Evolutionary conservation across 2,113 vertebrate species (phyloP).

Genomic region (Ammospiza nelsoni): DNA sequence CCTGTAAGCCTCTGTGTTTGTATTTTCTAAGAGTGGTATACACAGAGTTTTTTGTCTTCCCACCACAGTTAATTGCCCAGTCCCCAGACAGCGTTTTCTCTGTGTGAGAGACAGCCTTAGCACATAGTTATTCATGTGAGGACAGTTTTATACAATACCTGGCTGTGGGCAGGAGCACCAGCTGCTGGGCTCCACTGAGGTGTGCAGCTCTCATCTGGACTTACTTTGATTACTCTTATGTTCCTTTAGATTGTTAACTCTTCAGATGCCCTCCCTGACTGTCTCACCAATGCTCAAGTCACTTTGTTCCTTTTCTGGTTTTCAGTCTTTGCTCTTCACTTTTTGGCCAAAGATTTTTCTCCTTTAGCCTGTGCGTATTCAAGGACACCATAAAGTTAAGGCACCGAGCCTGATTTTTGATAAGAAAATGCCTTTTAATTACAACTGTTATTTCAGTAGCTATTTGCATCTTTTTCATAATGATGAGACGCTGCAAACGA

Average conservation of each 20-base stretch:
- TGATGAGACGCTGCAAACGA: background rate
- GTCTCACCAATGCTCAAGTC: fast-evolving
- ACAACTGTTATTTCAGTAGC: background rate
- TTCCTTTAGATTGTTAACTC: conserved; percentile 37
- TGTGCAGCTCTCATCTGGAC: conserved; percentile 55
- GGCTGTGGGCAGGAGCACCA: conserved; percentile 45
- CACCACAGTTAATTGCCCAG: background rate
- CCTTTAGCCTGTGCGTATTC: background rate
- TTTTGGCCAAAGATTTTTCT: background rate
- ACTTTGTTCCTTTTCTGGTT: background rate
- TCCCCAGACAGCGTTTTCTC: conserved; percentile 11
- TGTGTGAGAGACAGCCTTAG: conserved; percentile 13
- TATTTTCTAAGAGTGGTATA: background rate
- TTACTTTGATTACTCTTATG: conserved; percentile 58
- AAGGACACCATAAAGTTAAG: background rate
- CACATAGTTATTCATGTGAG: conserved; percentile 50
- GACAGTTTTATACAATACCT: conserved; percentile 54
- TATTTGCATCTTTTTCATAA: background rate
- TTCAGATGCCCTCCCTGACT: background rate
- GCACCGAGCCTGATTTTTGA: background rate
- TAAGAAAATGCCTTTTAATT: background rate
- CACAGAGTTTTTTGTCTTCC: conserved; percentile 5
- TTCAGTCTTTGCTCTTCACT: background rate
- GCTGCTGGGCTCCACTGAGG: conserved; percentile 49
- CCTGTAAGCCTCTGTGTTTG: background rate